Evolutionary conservation across 1,140 invertebrate species (phyloP), one percentile per base, ranked within the genome.

Genomic region (Calephelis nemesis): DNA sequence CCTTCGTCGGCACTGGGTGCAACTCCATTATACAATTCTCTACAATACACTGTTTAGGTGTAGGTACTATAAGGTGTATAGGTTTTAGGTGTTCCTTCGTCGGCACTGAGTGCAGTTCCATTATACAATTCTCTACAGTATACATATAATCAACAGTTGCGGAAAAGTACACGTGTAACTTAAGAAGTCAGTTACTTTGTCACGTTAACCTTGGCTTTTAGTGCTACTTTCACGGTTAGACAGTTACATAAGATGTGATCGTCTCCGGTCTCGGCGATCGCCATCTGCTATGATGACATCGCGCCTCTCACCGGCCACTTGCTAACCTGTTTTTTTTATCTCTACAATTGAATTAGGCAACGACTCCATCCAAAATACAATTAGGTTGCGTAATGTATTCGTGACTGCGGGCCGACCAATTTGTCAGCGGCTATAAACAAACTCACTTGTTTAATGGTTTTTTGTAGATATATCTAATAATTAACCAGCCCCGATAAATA

Each of bases 191-290:
- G 79, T 77, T 77, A 79, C 81, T 82, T 87, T 79, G 88, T 82
- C 86, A 73, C 75, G 81, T 70, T 88, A 88, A 91, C 89, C 89
- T 91, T 91, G 89, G 87, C 87, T 91, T 88, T 90, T 89, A 91
- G 85, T 87, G 85, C 79, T 84, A 91, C 89, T 91, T 91, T 91
- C 89, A 91, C 87, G 89, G 87, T 91, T 90, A 90, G 87, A 86
- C 86, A 83, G 82, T 71, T 89, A 88, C 85, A 88, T 88, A 88
- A 91, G 87, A 90, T 86, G 85, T 68, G 81, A 30, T 83, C 50
- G 65, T 54, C 52, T 30, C 19, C 65, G 52, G 40, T 54, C 50
- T 15, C 78, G 77, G 71, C 78, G 75, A 72, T 62, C 69, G 71
- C 75, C 83, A 82, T 82, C 82, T 82, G 77, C 77, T 77, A 45